Conservation (phyloP, 92 coral and sea anemone species). For the Bergia puertoricense region DNA sequence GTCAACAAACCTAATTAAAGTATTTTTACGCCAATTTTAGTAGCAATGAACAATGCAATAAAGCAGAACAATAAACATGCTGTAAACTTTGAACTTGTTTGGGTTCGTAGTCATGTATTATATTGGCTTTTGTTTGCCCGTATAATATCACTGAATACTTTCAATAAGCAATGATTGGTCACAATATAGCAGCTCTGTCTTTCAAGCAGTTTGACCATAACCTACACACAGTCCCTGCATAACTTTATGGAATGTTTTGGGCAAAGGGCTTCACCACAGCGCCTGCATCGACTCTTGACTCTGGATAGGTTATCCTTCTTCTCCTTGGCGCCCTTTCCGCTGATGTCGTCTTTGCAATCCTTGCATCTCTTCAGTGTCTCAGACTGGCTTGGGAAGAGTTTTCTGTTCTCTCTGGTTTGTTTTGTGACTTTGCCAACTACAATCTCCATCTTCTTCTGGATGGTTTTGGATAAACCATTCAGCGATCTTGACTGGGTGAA, state of each 20-base stretch:
- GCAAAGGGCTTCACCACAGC: conserved; percentile 18
- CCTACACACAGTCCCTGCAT: conserved; percentile 30
- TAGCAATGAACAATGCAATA: conserved; percentile 14
- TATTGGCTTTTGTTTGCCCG: too few relatives aligned
- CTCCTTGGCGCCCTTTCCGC: conserved; percentile 16
- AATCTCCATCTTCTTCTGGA: conserved; percentile 37
- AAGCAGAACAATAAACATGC: conserved; percentile 8
- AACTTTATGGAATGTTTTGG: conserved; percentile 27
- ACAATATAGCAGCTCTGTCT: conserved; percentile 24
- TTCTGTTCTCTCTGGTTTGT: conserved; percentile 11
- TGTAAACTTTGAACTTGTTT: too few relatives aligned
- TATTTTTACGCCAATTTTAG: conserved; percentile 1
- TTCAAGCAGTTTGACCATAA: not conserved
- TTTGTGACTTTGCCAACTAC: conserved; percentile 2
- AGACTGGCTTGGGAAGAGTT: conserved; percentile 1
- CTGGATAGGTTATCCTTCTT: conserved; percentile 10
- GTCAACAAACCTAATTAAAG: too few relatives aligned
- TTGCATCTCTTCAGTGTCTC: not conserved
- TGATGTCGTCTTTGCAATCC: conserved; percentile 12
- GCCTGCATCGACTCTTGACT: not conserved
- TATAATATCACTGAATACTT: too few relatives aligned
- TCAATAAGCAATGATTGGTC: not conserved
- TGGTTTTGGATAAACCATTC: conserved; percentile 29
- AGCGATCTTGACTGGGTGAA: conserved; percentile 18
- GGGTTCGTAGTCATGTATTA: too few relatives aligned